phyloP scores from a whole-genome alignment of 2,888 invertebrate species.

The Protonemura montana region DNA sequence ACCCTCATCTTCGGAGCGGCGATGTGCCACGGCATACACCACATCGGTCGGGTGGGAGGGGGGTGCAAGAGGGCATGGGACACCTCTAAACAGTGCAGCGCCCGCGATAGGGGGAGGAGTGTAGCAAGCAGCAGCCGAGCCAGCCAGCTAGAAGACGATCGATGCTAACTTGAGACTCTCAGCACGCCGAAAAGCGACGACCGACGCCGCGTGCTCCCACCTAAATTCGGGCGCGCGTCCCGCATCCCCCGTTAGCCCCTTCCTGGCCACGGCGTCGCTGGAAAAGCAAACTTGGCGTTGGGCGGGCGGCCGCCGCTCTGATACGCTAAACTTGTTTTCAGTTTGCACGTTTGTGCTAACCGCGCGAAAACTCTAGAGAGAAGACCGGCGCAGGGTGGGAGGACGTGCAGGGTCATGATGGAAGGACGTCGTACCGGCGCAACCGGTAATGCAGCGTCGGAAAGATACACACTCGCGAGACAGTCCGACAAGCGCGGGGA shows the following conservation, averaged over 20 bases:
- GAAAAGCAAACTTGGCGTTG: background rate
- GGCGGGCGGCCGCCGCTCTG: background rate
- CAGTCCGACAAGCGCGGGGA: no score
- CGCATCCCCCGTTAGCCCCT: background rate
- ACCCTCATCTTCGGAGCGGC: background rate
- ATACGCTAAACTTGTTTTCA: background rate
- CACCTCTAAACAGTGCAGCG: constrained; percentile 31
- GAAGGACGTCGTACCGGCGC: no score
- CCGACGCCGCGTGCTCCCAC: constrained; percentile 14
- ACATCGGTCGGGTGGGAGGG: background rate
- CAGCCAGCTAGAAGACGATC: constrained; percentile 27
- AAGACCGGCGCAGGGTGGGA: background rate
- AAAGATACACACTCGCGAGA: no score
- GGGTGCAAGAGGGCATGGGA: background rate
- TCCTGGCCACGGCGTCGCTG: background rate
- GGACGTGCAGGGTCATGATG: background rate
- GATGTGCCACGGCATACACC: background rate
- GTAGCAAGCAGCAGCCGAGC: background rate
- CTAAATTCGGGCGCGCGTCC: background rate
- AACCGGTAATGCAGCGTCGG: no score
- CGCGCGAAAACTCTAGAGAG: background rate
- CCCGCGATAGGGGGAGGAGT: background rate
- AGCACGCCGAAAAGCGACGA: constrained; percentile 22
- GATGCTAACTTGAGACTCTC: constrained; percentile 36
- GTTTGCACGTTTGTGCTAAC: background rate